These are phyloP conservation scores for Scaptomyza montana DNA, from an alignment of 1,140 invertebrate species.

Conservation along the genomic window DNA sequence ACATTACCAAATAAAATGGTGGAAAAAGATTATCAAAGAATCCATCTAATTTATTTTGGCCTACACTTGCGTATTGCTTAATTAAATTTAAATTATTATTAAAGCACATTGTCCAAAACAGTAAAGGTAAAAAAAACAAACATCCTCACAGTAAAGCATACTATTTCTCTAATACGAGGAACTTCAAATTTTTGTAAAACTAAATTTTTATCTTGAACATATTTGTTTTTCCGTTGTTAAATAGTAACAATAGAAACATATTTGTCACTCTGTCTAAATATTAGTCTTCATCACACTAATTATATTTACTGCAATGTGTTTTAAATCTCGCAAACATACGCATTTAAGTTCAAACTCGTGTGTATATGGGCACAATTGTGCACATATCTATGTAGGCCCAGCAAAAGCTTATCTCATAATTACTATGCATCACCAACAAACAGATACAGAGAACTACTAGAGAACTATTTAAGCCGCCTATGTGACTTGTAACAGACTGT, in stretches of 20 bases:
- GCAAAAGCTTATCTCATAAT: conserved; percentile 11
- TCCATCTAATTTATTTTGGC: not conserved
- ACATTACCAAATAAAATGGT: not conserved
- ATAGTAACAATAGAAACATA: no score
- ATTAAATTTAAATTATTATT: no score
- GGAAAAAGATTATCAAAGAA: not conserved
- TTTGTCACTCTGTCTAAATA: no score
- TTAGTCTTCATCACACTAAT: not conserved
- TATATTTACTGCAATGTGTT: not conserved
- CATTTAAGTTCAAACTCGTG: not conserved
- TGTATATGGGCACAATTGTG: not conserved
- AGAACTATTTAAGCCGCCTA: conserved; percentile 4
- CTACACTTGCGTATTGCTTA: not conserved
- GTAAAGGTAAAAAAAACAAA: no score
- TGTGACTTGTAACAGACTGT: conserved; percentile 5
- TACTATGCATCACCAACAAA: conserved; percentile 10
- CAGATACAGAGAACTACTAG: not conserved
- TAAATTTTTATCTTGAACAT: no score
- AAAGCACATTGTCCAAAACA: no score
- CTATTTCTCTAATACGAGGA: no score
- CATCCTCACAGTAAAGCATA: no score
- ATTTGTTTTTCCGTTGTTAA: no score
- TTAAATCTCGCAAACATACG: not conserved
- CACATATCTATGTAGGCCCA: not conserved
- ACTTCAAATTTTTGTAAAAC: no score